These are phyloP conservation scores for Antitype chi DNA, from an alignment of 2,888 invertebrate genomes.

Conservation along the genomic window DNA sequence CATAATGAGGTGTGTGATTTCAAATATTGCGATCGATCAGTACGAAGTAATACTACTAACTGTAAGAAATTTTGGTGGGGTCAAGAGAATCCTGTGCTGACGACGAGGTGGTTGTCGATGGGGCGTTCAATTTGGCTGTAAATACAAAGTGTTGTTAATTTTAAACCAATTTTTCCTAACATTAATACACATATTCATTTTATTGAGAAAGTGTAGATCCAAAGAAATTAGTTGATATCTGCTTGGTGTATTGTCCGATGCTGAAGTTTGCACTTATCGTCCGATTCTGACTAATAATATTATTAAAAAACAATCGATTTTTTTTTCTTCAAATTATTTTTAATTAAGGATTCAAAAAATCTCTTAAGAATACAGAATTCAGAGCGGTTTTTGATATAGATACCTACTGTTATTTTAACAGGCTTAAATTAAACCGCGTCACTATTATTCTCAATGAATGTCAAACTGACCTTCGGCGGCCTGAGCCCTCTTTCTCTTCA, in stretches of 20 bases:
- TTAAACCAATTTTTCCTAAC: constrained; percentile 62
- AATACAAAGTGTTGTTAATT: constrained; percentile 61
- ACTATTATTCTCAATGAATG: not conserved
- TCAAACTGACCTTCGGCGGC: constrained; percentile 89
- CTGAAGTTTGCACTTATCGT: not conserved
- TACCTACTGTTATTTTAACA: not conserved
- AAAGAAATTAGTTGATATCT: not conserved
- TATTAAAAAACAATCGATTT: not conserved
- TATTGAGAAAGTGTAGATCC: not conserved
- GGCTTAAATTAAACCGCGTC: not conserved
- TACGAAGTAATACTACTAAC: constrained; percentile 73
- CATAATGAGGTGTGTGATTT: constrained; percentile 17
- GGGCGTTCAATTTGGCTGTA: constrained; percentile 82
- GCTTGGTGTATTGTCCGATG: not conserved
- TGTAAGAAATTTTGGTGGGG: constrained; percentile 82
- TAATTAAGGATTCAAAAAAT: too few species aligned
- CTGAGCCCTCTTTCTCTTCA: constrained; percentile 93
- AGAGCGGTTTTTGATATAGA: not conserved
- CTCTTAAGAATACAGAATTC: not conserved
- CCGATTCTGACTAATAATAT: not conserved
- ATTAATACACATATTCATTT: not conserved
- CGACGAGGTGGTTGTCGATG: constrained; percentile 72
- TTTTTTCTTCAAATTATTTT: not conserved
- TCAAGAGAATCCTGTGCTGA: constrained; percentile 77
- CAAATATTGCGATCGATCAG: constrained; percentile 8